Percentiles rank a stretch among this genome's conserved stretches.
phyloP scores from a whole-genome alignment of 2,797 vertebrate genomes.

The Mus spretus region DNA sequence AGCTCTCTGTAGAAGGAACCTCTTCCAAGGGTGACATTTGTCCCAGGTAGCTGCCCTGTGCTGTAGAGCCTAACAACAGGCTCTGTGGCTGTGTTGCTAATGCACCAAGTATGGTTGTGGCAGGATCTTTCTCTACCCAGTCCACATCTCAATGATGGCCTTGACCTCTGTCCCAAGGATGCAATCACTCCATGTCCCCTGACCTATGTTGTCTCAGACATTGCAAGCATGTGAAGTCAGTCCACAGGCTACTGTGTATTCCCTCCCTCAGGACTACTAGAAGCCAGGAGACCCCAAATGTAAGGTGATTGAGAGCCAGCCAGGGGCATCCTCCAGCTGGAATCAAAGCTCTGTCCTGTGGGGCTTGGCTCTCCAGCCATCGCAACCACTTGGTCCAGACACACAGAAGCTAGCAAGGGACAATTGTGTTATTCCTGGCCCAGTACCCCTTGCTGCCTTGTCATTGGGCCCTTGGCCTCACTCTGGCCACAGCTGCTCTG shows the following conservation, averaged over 20 bases:
- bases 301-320: not conserved
- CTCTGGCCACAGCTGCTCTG: not conserved
- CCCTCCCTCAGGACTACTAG: not conserved
- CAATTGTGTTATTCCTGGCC: not conserved
- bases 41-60: not conserved
- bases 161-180: not conserved
- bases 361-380: not conserved
- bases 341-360: not conserved
- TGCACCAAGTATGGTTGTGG: not conserved
- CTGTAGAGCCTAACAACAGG: not conserved
- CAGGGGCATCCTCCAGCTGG: not conserved
- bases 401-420: fast-evolving
- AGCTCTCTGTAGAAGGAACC: not conserved
- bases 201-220: not conserved
- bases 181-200: not conserved
- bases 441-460: fast-evolving
- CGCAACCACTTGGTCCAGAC: not conserved
- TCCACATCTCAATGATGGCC: not conserved
- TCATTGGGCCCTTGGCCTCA: not conserved
- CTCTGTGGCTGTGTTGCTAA: not conserved
- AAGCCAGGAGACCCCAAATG: not conserved
- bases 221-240: not conserved
- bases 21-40: not conserved
- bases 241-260: not conserved
- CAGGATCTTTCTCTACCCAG: not conserved